Evolutionary conservation across 2,888 invertebrate genomes (phyloP), one percentile per base, ranked within the genome.

Genomic region (Dolichomitus sp.): DNA sequence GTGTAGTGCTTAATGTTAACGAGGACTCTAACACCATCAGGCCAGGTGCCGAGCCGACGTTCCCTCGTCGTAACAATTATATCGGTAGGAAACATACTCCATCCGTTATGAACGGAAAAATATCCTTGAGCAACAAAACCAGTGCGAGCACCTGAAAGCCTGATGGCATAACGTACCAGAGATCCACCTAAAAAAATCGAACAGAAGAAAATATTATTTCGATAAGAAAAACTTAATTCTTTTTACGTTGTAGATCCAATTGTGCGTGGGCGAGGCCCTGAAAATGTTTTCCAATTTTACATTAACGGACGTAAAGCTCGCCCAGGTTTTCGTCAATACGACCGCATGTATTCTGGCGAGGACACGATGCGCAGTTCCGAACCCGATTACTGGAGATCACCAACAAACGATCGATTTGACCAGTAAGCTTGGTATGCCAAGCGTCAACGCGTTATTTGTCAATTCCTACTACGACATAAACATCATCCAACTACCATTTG

Each of bases 291-390:
- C 73, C 45, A 86, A 84, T 81, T 84, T 86, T 37, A 80, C 85
- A 23, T 66, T 63, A n/a, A 88, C 89, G 70, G 86, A 88, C 68
- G 83, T 81, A 5, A 78, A 88, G 42, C 87, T 91, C 57, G 87
- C 90, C 7, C 90, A 91, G 85, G 85, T 92, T 11, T 91, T 90
- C 88, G 95, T 95, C 37, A 96, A 96, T 89, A 95, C 96, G 42
- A 96, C 96, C 2, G 95, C 96, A 11, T 96, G 96, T 89, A 95
- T 96, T 81, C 91, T 96, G 78, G 96, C 96, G 0, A 95, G 95
- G 88, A 93, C 96, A 1, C 94, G 96, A 73, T 96, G 96, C 92
- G 94, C 95, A 63, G 93, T 94, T 1, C 95, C 94, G 89, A 96
- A 96, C 91, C 96, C 96, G 3, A 96, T 96, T 74, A 96, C 96